Conservation (phyloP, 2,797 vertebrate genomes). For the Uromys caudimaculatus region DNA sequence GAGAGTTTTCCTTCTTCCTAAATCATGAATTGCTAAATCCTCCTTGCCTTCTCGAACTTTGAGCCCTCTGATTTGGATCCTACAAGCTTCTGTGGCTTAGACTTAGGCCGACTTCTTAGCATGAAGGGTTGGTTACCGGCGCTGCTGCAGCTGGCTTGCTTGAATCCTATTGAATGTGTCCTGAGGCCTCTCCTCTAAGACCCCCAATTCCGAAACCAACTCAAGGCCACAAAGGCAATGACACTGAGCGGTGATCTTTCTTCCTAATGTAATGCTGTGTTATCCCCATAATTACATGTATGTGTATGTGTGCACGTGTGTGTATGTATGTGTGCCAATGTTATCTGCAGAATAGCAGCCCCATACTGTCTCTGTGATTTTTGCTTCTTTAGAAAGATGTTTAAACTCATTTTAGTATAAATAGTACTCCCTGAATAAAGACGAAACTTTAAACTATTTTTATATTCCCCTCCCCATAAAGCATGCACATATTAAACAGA, state of each 20-base stretch:
- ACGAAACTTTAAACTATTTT: slow-evolving; percentile 21
- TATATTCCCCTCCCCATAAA: not conserved
- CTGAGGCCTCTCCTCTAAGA: not conserved
- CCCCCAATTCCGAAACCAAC: slow-evolving; percentile 4
- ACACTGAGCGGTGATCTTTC: not conserved
- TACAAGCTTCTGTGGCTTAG: not conserved
- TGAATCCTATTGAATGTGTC: not conserved
- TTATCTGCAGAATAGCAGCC: not conserved
- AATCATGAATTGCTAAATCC: not conserved
- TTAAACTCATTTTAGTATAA: not conserved
- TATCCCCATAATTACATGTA: not conserved
- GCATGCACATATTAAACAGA: not conserved
- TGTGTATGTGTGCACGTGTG: not conserved
- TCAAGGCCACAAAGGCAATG: not conserved
- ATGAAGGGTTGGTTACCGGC: not conserved
- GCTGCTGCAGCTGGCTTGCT: not conserved
- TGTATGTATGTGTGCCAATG: too few species aligned
- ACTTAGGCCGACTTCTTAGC: not conserved
- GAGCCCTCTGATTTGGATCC: not conserved
- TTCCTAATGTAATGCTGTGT: not conserved
- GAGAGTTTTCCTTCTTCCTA: slow-evolving; percentile 28
- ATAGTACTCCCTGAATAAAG: not conserved
- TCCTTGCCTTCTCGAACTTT: not conserved
- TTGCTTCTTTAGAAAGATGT: not conserved
- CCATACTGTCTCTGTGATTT: not conserved